phyloP scores from a whole-genome alignment of 2,113 vertebrate genomes.

The Hyaena hyaena region DNA sequence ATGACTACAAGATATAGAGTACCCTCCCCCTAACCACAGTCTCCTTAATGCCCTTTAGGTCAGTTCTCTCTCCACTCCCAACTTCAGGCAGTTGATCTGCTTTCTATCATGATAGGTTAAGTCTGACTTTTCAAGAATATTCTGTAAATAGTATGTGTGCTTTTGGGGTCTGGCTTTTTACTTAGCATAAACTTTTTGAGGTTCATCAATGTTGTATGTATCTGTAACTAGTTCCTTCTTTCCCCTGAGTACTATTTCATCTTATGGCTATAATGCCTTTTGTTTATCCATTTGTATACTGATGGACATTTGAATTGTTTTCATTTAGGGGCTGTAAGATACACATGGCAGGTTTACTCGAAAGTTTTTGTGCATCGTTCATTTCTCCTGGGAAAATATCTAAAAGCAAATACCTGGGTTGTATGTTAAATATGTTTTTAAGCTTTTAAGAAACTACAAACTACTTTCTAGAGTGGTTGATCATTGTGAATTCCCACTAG shows the following conservation, averaged over 20 bases:
- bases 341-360: too few species aligned
- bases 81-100: neutral
- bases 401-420: neutral
- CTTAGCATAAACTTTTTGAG: neutral
- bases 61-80: neutral
- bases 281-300: neutral
- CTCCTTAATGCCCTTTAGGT: neutral
- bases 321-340: neutral
- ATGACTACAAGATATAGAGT: neutral
- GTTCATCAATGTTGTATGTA: neutral
- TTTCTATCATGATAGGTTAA: neutral
- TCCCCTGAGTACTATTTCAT: neutral
- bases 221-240: neutral
- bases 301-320: neutral
- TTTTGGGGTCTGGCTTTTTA: neutral
- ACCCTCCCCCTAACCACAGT: neutral
- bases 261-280: neutral
- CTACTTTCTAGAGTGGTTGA: neutral
- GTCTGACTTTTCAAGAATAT: neutral
- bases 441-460: neutral
- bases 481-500: neutral
- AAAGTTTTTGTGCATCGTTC: neutral
- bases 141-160: neutral
- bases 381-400: conserved; percentile 2
- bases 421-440: neutral